Base-by-base conservation (phyloP, 2,113 vertebrate genomes). In the Brachypodius melanocephalos region DNA sequence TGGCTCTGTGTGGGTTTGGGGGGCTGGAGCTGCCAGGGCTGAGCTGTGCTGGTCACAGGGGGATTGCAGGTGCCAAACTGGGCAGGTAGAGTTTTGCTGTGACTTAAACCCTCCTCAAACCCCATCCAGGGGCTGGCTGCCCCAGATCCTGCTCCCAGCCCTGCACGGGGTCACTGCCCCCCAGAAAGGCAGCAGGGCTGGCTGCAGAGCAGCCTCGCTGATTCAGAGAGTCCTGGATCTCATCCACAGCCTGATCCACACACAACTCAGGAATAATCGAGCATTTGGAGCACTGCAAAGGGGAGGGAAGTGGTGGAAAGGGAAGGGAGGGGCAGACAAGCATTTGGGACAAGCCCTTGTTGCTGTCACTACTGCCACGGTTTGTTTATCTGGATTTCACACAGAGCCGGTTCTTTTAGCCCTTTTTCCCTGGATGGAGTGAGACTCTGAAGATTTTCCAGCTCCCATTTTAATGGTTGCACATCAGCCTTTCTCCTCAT, bases 131-230 rank as follows among this genome's bases (percentile, higher is more conserved):
- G 21, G 14, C 21, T 38, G 29, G 22, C 11, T 66, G 8, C 42
- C 40, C 34, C 55, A 74, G 0, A 51, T 61, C 36, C 14, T 82
- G 21, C 57, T 79, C 55, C 28, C 29, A 61, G 45, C 16, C 69
- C 49, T 13, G 8, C 5, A 2, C 3, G 1, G 24, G 34, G 52
- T 38, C 38, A n/a, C 38, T 48, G 38, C 1, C 2, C 24, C 36
- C 14, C 10, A 8, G 7, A 17, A n/a, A 32, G 10, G 15, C 5
- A 4, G 25, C 32, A 21, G 40, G 21, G 18, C 31, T 61, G 66
- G 19, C 26, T 38, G 8, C 1, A 3, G 61, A 43, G 63, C 58
- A 54, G n/a, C 28, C 31, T 72, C n/a, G 2, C 15, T 22, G 6
- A 5, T n/a, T 10, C 18, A 22, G 40, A 11, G 12, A 69, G 29